A percentile compares a stretch with the other conserved stretches of the same genome.
These are phyloP conservation scores for Ophion ventricosus DNA, from an alignment of 2,888 invertebrate species.

Conservation along the genomic window DNA sequence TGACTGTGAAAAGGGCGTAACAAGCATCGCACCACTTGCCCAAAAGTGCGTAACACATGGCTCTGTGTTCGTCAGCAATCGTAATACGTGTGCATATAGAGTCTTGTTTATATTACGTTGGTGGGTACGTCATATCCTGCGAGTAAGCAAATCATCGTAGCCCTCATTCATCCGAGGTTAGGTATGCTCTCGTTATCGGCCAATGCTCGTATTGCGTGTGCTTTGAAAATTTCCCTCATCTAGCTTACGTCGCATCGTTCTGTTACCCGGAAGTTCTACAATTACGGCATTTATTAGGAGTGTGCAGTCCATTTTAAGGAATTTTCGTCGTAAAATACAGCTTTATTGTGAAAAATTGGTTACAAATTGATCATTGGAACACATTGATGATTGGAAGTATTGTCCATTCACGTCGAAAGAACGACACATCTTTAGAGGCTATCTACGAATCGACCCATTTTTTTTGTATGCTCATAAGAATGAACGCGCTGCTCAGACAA, in stretches of 20 bases:
- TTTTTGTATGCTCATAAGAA: no score
- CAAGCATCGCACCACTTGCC: not conserved
- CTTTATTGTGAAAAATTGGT: no score
- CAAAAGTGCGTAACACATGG: not conserved
- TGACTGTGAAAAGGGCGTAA: slow-evolving; percentile 9
- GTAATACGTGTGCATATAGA: not conserved
- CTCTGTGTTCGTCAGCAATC: not conserved
- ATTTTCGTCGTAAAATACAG: slow-evolving; percentile 56
- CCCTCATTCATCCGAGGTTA: slow-evolving; percentile 50
- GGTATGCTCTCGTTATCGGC: slow-evolving; percentile 61
- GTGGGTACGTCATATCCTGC: slow-evolving; percentile 25
- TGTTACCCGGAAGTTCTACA: slow-evolving; percentile 23
- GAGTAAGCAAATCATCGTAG: slow-evolving; percentile 54
- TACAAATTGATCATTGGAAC: no score
- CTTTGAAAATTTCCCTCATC: slow-evolving; percentile 9
- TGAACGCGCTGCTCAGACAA: no score
- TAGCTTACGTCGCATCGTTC: slow-evolving; percentile 14
- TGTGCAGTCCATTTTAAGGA: no score
- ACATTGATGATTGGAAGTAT: no score
- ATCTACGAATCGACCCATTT: no score
- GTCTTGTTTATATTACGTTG: slow-evolving; percentile 17
- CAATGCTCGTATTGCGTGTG: slow-evolving; percentile 15
- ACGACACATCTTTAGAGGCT: no score
- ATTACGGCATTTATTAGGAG: slow-evolving; percentile 31
- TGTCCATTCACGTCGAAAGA: no score